Evolutionary conservation across 2,113 vertebrate genomes (phyloP).

Genomic region (Hylia prasina): DNA sequence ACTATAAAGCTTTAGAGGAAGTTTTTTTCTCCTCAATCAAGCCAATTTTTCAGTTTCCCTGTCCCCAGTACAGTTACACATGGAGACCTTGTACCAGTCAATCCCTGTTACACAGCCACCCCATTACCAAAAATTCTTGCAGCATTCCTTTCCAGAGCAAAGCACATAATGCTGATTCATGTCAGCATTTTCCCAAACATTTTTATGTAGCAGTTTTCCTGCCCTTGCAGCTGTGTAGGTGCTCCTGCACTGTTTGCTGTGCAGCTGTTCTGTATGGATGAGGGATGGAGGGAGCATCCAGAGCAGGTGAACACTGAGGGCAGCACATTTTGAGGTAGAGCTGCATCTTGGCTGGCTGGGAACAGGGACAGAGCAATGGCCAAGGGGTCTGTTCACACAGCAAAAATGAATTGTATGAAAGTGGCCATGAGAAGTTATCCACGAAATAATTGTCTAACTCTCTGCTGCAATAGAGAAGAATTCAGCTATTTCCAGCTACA

Average conservation of each 20-base stretch:
- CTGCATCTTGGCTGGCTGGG: not conserved
- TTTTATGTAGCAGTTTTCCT: not conserved
- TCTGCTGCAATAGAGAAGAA: not conserved
- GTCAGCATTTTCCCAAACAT: not conserved
- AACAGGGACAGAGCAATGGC: not conserved
- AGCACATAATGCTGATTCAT: fast-evolving
- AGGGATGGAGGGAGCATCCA: not conserved
- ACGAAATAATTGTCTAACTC: not conserved
- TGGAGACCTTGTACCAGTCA: fast-evolving
- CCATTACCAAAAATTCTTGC: not conserved
- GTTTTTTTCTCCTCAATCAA: not conserved
- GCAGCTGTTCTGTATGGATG: not conserved
- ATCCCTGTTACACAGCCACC: not conserved
- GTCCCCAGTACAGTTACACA: not conserved
- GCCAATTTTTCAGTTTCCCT: not conserved
- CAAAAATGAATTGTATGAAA: not conserved
- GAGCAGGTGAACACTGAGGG: not conserved
- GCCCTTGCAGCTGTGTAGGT: not conserved
- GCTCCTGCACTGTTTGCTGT: not conserved
- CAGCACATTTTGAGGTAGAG: not conserved
- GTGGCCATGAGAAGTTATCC: not conserved
- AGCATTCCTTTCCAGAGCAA: not conserved
- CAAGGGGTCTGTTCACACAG: not conserved
- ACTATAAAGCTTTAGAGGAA: not conserved
- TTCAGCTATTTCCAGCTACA: not conserved